Base-by-base conservation (phyloP, 2,797 vertebrate genomes). In the Eptatretus atami region DNA sequence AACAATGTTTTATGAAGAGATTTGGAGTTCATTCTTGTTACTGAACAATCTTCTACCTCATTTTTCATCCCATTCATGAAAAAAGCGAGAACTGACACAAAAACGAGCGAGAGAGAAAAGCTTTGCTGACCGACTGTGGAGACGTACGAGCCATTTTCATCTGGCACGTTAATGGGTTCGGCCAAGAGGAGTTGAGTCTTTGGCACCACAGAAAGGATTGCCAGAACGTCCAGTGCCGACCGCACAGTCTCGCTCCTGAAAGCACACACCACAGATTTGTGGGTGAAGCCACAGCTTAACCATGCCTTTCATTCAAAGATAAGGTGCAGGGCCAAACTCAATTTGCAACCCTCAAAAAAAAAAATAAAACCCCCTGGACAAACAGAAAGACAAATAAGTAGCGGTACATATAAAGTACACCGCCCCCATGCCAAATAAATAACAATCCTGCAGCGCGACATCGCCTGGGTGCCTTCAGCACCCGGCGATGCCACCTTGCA, bases 201-300 rank as follows among this genome's bases (percentile, higher is more conserved):
- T 69, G 88, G 86, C 68, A 99, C 87, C 63, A 99, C 86, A 6
- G 88, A 96, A 66, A 99, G 80, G 69, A 99, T 96, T 66, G 84
- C 85, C 65, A 99, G 74, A 63, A 95, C 87, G 73, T 99, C 92
- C 69, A 99, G 76, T 65, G 92, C 92, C 15, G 90, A 95, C 19
- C 92, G 82, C 64, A 99, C 90, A 0, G 90, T 96, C 68, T 99
- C 92, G 65, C 90, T 95, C 77, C 92, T 99, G 63, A 24, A 68
- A 70, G 64, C 66, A 61, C n/a, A n/a, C 57, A 61, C 57, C 57
- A 61, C 57, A 44, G 31, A 44, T 8, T 44, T 44, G 31, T 44
- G 31, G 31, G 31, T 8, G 6, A 44, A 44, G 6, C 31, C 31
- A 44, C 31, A 44, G 31, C 31, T 44, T 44, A 44, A 44, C 31